Percentiles rank a stretch among this genome's conserved stretches.
Evolutionary conservation across 2,797 vertebrate species (phyloP).

Genomic region (Sebastes variabilis): DNA sequence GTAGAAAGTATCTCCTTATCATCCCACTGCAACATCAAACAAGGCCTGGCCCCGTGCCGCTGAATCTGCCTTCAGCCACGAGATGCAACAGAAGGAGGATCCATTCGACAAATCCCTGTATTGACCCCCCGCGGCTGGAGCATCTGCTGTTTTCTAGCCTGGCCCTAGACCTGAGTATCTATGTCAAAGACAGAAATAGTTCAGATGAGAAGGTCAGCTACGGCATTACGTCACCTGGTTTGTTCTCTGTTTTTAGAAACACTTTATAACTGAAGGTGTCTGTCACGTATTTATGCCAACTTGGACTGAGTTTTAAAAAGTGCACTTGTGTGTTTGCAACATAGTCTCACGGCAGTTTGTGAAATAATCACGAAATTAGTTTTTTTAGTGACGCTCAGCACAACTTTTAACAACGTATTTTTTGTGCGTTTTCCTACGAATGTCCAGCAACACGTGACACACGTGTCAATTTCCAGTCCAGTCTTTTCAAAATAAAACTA

Average conservation of each 20-base stretch:
- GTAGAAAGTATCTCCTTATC: slow-evolving; percentile 34
- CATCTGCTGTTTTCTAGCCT: slow-evolving; percentile 85
- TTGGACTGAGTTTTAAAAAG: not conserved
- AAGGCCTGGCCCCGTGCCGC: slow-evolving; percentile 62
- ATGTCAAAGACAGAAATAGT: slow-evolving; percentile 83
- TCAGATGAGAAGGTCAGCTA: slow-evolving; percentile 74
- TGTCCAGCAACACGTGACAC: too few relatives aligned
- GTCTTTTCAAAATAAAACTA: too few relatives aligned
- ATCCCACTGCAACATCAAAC: slow-evolving; percentile 64
- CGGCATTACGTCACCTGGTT: slow-evolving; percentile 54
- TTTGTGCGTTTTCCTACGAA: too few relatives aligned
- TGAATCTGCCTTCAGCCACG: slow-evolving; percentile 73
- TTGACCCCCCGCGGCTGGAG: slow-evolving; percentile 73
- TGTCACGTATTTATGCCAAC: not conserved
- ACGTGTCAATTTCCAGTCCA: fast-evolving
- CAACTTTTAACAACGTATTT: too few relatives aligned
- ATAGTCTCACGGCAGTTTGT: too few relatives aligned
- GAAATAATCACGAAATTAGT: too few relatives aligned
- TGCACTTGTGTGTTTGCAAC: too few relatives aligned
- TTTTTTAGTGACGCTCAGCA: too few relatives aligned
- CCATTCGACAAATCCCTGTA: slow-evolving; percentile 82
- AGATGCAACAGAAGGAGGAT: slow-evolving; percentile 83
- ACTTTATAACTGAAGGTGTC: not conserved
- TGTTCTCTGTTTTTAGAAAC: slow-evolving; percentile 21
- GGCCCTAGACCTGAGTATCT: slow-evolving; percentile 77